Conservation (phyloP, 1,140 invertebrate species). For the Halyomorpha halys region DNA sequence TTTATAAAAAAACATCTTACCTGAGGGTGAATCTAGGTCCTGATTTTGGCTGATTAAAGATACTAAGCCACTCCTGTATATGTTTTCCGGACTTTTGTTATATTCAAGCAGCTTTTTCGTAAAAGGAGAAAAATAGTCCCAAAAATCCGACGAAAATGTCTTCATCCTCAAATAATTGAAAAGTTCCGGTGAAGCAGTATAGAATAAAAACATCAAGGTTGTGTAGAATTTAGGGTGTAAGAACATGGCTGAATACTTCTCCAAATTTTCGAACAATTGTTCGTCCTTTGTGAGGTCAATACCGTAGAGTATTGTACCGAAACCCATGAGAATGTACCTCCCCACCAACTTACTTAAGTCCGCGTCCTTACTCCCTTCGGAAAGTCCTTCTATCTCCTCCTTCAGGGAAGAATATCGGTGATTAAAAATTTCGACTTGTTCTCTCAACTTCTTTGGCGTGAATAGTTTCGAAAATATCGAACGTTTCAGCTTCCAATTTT, state of each 20-base stretch:
- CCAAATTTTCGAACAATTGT: neutral
- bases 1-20: no score
- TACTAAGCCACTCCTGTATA: no score
- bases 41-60: no score
- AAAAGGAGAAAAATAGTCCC: neutral
- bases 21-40: no score
- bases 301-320: neutral
- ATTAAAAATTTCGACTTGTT: neutral
- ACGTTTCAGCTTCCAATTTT: neutral
- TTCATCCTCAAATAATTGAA: neutral
- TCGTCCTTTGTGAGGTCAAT: neutral
- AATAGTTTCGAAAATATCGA: neutral
- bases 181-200: neutral
- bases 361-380: neutral
- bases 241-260: neutral
- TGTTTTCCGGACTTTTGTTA: no score
- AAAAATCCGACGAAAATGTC: neutral
- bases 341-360: neutral
- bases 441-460: neutral
- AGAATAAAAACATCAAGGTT: neutral
- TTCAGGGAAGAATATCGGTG: neutral
- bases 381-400: neutral
- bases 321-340: neutral
- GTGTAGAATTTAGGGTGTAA: neutral
- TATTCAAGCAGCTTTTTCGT: neutral